Conservation (phyloP, 2,797 vertebrate genomes). For the Enteromius unitaeniatus region DNA sequence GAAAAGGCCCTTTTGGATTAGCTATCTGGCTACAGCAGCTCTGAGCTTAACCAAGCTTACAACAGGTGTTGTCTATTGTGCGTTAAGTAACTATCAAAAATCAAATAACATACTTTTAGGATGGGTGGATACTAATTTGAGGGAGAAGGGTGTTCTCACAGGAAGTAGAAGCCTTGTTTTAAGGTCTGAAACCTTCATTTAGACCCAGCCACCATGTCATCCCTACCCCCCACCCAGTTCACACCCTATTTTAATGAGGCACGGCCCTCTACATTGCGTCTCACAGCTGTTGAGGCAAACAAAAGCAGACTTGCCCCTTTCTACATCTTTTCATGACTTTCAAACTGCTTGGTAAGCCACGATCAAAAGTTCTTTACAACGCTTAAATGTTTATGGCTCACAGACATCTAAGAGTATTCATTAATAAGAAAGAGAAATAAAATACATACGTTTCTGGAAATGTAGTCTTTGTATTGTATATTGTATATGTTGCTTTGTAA, state of each 20-base stretch:
- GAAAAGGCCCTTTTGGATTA: constrained; percentile 47
- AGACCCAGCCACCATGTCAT: constrained; percentile 20
- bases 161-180: constrained; percentile 51
- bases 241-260: constrained; percentile 60
- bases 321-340: background rate
- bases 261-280: constrained; percentile 54
- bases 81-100: constrained; percentile 31
- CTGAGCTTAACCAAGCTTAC: constrained; percentile 39
- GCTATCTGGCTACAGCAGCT: constrained; percentile 21
- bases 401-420: background rate
- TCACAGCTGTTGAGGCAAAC: constrained; percentile 62
- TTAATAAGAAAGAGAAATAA: background rate
- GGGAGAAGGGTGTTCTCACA: constrained; percentile 49
- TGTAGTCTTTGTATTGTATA: background rate
- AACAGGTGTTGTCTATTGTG: constrained; percentile 57
- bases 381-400: background rate
- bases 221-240: constrained; percentile 24
- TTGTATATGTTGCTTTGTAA: background rate
- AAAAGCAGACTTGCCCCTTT: constrained; percentile 52
- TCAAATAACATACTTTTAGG: constrained; percentile 29
- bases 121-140: constrained; percentile 15
- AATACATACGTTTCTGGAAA: background rate
- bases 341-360: background rate
- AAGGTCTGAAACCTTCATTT: constrained; percentile 39
- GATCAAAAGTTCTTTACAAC: constrained; percentile 18